Conservation (phyloP, 2,797 vertebrate species). For the Falco novaeseelandiae region DNA sequence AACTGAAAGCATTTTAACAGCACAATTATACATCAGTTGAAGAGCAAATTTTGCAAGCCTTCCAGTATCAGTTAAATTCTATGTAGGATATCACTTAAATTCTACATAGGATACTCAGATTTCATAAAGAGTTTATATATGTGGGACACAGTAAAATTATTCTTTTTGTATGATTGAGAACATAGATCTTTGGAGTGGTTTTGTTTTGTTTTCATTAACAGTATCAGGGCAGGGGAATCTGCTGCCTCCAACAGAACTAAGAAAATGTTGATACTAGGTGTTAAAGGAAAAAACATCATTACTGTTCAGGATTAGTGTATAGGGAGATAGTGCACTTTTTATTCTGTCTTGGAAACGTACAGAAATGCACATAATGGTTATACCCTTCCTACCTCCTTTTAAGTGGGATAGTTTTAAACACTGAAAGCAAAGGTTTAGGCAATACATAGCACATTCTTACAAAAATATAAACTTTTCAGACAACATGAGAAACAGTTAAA, state of each 20-base stretch:
- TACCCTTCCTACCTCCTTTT: neutral
- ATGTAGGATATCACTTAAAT: neutral
- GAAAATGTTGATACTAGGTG: neutral
- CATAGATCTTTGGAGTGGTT: neutral
- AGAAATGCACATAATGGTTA: neutral
- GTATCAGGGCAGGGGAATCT: neutral
- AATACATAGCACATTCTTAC: neutral
- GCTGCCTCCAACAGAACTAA: neutral
- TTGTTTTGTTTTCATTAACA: neutral
- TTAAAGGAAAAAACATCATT: neutral
- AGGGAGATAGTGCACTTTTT: neutral
- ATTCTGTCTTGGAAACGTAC: constrained; percentile 10
- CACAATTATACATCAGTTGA: neutral
- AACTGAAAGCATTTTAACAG: neutral
- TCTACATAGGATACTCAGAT: neutral
- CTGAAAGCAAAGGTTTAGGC: constrained; percentile 2
- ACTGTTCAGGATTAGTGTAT: neutral
- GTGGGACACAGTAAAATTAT: neutral
- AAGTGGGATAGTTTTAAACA: constrained; percentile 16
- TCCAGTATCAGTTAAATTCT: neutral
- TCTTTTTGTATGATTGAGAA: neutral
- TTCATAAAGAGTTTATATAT: neutral
- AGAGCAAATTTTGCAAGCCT: neutral
- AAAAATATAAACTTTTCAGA: constrained; percentile 48
- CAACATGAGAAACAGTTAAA: neutral